Evolutionary conservation across 2,888 invertebrate species (phyloP).

Genomic region (Dimorphilus gyrociliatus): DNA sequence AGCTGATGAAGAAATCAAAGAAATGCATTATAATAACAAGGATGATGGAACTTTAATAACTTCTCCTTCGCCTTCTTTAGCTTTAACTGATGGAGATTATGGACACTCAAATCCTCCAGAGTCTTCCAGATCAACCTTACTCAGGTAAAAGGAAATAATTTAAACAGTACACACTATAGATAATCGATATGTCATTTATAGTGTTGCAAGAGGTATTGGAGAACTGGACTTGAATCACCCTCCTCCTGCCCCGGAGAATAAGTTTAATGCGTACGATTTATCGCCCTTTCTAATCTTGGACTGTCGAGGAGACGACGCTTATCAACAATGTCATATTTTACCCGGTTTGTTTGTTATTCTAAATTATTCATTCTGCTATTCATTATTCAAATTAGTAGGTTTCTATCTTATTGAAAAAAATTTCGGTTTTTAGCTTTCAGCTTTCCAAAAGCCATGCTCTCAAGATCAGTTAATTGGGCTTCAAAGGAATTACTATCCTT

Average conservation of each 20-base stretch:
- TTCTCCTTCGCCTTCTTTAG: slow-evolving; percentile 17
- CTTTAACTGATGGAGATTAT: slow-evolving; percentile 19
- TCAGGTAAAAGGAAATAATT: slow-evolving; percentile 13
- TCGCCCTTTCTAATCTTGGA: slow-evolving; percentile 40
- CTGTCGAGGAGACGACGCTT: slow-evolving; percentile 35
- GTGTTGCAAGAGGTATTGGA: slow-evolving; percentile 33
- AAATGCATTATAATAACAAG: too few relatives aligned
- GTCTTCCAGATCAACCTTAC: slow-evolving; percentile 19
- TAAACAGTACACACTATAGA: neutral
- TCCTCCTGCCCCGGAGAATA: slow-evolving; percentile 3
- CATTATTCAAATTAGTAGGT: too few relatives aligned
- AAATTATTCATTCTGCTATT: neutral
- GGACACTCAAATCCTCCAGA: slow-evolving; percentile 9
- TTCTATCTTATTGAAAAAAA: too few relatives aligned
- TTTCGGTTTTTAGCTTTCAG: slow-evolving; percentile 33
- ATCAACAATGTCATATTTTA: slow-evolving; percentile 34
- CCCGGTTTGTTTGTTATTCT: slow-evolving; percentile 26
- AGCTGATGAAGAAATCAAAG: too few relatives aligned
- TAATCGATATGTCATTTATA: slow-evolving; percentile 8
- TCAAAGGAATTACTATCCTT: slow-evolving; percentile 35
- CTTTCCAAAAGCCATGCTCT: slow-evolving; percentile 37
- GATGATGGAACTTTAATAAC: too few relatives aligned
- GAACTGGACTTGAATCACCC: slow-evolving; percentile 25
- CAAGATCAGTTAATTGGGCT: slow-evolving; percentile 38
- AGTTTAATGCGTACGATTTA: slow-evolving; percentile 8